phyloP scores from a whole-genome alignment of 2,797 vertebrate genomes.

The Ataeniobius toweri region DNA sequence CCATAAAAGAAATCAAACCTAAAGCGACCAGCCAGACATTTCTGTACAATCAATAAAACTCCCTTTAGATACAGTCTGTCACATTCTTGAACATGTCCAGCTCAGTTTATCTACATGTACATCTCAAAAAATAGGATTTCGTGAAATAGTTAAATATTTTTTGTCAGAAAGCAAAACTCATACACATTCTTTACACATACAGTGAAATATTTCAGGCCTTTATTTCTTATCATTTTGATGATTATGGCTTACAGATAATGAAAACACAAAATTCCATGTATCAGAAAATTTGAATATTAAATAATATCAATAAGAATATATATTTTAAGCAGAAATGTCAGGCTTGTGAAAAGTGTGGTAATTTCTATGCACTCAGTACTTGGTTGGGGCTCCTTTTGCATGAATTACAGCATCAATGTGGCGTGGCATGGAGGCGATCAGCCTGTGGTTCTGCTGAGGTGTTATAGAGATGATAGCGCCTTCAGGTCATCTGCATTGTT shows the following conservation, averaged over 20 bases:
- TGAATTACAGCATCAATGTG: too few species aligned
- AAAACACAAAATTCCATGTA: not conserved
- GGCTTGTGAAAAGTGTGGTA: too few species aligned
- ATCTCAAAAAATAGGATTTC: not conserved
- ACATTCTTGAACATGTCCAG: not conserved
- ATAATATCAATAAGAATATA: not conserved
- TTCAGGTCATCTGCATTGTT: not conserved
- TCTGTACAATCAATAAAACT: not conserved
- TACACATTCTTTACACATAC: not conserved
- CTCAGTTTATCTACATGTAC: not conserved
- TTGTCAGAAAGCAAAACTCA: not conserved
- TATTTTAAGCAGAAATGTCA: not conserved
- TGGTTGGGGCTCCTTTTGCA: too few species aligned
- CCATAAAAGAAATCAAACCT: constrained; percentile 1
- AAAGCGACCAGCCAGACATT: not conserved
- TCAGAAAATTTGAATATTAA: not conserved
- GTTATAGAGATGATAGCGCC: too few species aligned
- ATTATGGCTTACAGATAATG: not conserved
- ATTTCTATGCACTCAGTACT: too few species aligned
- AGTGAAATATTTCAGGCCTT: not conserved
- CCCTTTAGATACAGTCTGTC: not conserved
- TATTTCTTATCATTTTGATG: not conserved
- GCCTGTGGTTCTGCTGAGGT: too few species aligned
- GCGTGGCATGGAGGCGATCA: too few species aligned
- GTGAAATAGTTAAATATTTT: not conserved